Evolutionary conservation across 2,797 vertebrate species (phyloP).

Genomic region (Pseudocheirus occidentalis): DNA sequence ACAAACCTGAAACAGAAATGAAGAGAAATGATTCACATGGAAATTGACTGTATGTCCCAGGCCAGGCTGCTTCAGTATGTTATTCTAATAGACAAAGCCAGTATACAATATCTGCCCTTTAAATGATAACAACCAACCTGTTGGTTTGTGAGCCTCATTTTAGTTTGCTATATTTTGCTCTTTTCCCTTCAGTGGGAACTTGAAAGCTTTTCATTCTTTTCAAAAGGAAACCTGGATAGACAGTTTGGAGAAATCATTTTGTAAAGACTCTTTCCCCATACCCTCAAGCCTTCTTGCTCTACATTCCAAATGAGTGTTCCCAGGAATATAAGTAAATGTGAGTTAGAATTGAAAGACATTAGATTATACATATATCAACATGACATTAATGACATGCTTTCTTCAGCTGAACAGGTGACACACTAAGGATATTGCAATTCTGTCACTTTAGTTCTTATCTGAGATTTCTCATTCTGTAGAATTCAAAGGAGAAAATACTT

Average conservation of each 20-base stretch:
- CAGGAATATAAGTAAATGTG: neutral
- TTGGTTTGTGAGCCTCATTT: neutral
- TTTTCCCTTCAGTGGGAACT: slow-evolving; percentile 14
- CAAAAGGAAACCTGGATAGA: slow-evolving; percentile 17
- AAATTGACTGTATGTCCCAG: neutral
- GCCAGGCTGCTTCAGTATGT: neutral
- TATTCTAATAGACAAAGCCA: neutral
- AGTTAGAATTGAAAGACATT: neutral
- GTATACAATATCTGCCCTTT: neutral
- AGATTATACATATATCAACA: neutral
- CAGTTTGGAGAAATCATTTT: slow-evolving; percentile 22
- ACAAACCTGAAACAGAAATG: neutral
- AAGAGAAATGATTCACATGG: neutral
- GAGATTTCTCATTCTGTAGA: slow-evolving; percentile 6
- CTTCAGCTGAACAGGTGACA: neutral
- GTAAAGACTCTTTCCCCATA: neutral
- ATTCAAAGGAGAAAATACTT: neutral
- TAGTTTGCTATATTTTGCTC: neutral
- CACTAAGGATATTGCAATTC: neutral
- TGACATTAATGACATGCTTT: neutral
- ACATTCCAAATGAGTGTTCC: neutral
- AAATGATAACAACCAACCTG: neutral
- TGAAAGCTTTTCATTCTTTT: slow-evolving; percentile 16
- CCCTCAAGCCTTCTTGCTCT: slow-evolving; percentile 2
- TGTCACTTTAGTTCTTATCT: neutral